Evolutionary conservation across 2,888 invertebrate genomes (phyloP), one percentile per base, ranked within the genome.

Genomic region (Apamea sordens): DNA sequence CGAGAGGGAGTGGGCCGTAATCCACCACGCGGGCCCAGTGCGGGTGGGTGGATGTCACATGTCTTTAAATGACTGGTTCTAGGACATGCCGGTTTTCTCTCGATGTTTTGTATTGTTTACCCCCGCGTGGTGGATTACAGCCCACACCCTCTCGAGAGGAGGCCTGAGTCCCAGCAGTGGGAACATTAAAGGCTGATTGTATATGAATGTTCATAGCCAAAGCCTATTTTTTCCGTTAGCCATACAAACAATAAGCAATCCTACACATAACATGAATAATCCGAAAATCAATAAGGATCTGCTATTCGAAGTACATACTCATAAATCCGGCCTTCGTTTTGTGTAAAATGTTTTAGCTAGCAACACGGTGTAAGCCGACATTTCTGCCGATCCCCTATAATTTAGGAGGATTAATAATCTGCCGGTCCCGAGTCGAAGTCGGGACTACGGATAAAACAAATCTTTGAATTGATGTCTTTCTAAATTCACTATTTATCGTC

Each of bases 341-440:
- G 63, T 67, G 28, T 64, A 76, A 75, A 87, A 79, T 73, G 36
- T 79, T 79, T 70, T 53, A 61, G 67, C 63, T 28, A 4, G 44
- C 67, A 84, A 76, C 56, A 61, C 59, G 47, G 53, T 53, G 68
- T 71, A 76, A 79, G 65, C 56, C 47, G 65, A 32, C 68, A 53
- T 67, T 71, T 53, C 77, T 76, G 74, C 41, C 64, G 61, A 72
- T 70, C 76, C 79, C n/a, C 70, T 72, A 71, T 88, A 83, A 88
- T 86, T 88, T 81, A 47, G 70, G 10, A 44, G 77, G 82, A 87
- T 88, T 86, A 84, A 80, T 87, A 88, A 67, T 78, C 75, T 76
- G 75, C 68, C 73, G 56, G 24, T n/a, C 75, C 36, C 15, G 13
- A 73, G n/a, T 50, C 65, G 50, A 56, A 82, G 21, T 64, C 59